Base-by-base conservation (phyloP, 2,888 invertebrate species). In the Lasioglossum malachurum region DNA sequence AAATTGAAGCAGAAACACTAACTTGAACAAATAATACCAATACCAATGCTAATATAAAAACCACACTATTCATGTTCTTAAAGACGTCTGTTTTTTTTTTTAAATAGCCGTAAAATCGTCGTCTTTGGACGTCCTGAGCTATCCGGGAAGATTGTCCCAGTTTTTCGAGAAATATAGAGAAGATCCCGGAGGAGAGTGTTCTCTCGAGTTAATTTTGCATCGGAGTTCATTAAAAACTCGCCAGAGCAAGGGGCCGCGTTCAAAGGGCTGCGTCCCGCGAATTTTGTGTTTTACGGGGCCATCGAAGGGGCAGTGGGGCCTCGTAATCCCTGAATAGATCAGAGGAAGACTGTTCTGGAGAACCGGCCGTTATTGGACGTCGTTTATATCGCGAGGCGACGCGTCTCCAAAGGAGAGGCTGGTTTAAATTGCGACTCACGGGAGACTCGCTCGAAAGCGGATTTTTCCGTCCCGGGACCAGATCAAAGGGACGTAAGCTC, bases 301-400 rank as follows among this genome's bases (percentile, higher is more conserved):
- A 77, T 83, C 85, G 79, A 86, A 85, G 80, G 84, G 89, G 82
- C 87, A 75, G 82, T 77, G 73, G 75, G 57, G 76, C 84, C 86
- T 86, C 87, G 87, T 88, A 87, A 92, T 92, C 94, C 94, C 93
- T 93, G 92, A 93, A 94, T 94, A 94, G 94, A 94, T 93, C 92
- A 88, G 89, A 93, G 91, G n/a, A n/a, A 81, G 83, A 86, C 57
- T 74, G 19, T 69, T 75, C 69, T 75, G 73, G 31, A 35, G 75
- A 78, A 71, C 69, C 75, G 80, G 60, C 78, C 38, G 82, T 87
- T 80, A 79, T 69, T 72, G 71, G 71, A n/a, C 71, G 71, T 10
- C 49, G 78, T 69, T 75, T 83, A 53, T 74, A 78, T 81, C 82
- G 78, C 82, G 74, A 76, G 71, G 44, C 82, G 72, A 64, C 80